Base-by-base conservation (phyloP, 2,888 invertebrate species). In the Acronicta alni region DNA sequence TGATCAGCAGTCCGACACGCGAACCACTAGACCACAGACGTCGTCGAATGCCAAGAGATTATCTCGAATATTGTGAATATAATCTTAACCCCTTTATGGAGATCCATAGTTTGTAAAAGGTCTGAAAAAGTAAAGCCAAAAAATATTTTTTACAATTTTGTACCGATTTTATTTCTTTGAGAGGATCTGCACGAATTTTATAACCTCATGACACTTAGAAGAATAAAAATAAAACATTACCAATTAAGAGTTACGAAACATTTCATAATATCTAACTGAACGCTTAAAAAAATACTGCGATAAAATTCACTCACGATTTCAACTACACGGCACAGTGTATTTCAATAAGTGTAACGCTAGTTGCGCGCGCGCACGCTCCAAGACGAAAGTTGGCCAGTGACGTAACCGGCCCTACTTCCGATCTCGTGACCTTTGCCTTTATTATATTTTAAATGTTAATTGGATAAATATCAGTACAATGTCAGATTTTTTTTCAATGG, bases 301-400 rank as follows among this genome's bases (percentile, higher is more conserved):
- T 42, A 39, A 30, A 43, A 45, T 49, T 56, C 49, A 63, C 55
- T 67, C 63, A 67, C 63, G 73, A 72, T 72, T 67, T 56, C 53
- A 59, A 57, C 54, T 49, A 45, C 42, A 32, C 17, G 26, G 18
- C 16, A 26, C 17, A 20, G 16, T 15, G 48, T 63, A 42, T 65
- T 46, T 71, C 41, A 37, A 49, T 56, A 66, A 66, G 52, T 72
- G 59, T 75, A 61, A 48, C 77, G 62, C 26, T 32, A 12, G 61
- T 61, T 66, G 63, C 67, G 62, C 60, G 47, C n/a, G 57, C 66
- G 53, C 63, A 57, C 41, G 62, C 41, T 46, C 35, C 47, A 41
- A 55, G 72, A 81, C 74, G 84, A 83, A 83, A 83, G 84, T 83
- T 80, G 81, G 82, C 58, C 79, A 80, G 59, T 83, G 79, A 83